phyloP scores from a whole-genome alignment of 2,113 vertebrate species.

The Protobothrops mucrosquamatus region DNA sequence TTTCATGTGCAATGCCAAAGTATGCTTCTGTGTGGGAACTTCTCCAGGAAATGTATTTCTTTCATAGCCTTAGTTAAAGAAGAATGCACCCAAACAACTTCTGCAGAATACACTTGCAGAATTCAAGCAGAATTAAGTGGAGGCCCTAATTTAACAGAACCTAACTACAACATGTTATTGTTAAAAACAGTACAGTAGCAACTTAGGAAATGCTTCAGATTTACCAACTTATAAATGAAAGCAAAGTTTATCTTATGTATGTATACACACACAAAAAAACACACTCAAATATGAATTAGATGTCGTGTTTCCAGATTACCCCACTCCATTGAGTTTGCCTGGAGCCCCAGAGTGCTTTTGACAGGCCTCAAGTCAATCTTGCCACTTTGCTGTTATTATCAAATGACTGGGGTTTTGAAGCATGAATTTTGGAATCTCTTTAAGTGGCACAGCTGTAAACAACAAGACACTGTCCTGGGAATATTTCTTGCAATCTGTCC shows the following conservation, averaged over 20 bases:
- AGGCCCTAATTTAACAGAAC: not conserved
- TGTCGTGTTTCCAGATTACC: constrained; percentile 6
- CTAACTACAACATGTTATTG: not conserved
- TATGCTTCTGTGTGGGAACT: not conserved
- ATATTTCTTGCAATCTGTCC: not conserved
- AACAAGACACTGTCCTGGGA: constrained; percentile 4
- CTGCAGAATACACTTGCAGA: not conserved
- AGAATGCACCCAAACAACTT: not conserved
- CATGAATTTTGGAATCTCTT: constrained; percentile 21
- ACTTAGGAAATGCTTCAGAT: not conserved
- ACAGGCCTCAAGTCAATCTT: not conserved
- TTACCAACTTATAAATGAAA: not conserved
- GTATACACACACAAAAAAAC: not conserved
- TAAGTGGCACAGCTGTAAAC: constrained; percentile 29
- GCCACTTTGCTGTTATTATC: not conserved
- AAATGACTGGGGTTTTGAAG: constrained; percentile 25
- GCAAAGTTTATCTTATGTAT: not conserved
- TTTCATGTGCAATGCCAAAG: not conserved
- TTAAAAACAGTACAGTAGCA: not conserved
- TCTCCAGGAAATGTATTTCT: not conserved
- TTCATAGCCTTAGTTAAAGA: not conserved
- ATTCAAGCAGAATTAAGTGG: not conserved
- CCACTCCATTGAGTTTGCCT: not conserved
- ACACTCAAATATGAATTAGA: not conserved
- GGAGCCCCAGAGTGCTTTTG: not conserved